Percentiles rank a stretch among this genome's conserved stretches.
phyloP scores from a whole-genome alignment of 2,113 vertebrate genomes.

The Caracal caracal region DNA sequence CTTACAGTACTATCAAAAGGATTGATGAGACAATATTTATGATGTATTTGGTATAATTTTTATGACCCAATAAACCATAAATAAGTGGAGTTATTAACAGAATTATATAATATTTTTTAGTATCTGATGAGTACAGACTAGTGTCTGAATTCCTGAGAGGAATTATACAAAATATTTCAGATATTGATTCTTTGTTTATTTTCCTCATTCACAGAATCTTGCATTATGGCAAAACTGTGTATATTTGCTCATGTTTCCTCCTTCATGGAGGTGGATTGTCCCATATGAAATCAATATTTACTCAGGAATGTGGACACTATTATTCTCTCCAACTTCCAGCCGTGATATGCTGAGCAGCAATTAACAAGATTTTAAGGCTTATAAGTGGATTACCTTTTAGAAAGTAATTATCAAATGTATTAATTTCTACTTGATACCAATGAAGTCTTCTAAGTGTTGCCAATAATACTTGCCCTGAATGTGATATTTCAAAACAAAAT shows the following conservation, averaged over 20 bases:
- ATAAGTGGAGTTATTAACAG: background rate
- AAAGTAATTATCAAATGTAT: background rate
- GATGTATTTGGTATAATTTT: background rate
- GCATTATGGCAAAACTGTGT: background rate
- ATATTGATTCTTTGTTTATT: background rate
- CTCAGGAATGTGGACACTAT: background rate
- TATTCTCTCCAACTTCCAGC: background rate
- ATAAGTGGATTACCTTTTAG: background rate
- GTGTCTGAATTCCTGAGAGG: background rate
- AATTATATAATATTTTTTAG: background rate
- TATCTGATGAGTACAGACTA: background rate
- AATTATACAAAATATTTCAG: background rate
- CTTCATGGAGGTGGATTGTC: background rate
- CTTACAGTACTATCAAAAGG: background rate
- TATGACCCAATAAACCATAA: background rate
- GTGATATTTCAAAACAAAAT: slow-evolving; percentile 38
- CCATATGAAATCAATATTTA: background rate
- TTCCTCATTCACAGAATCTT: background rate
- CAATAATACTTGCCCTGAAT: background rate
- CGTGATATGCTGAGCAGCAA: background rate
- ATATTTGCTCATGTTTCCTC: background rate
- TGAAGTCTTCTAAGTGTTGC: background rate
- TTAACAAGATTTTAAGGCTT: background rate
- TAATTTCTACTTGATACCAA: background rate
- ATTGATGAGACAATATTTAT: background rate